Evolutionary conservation across 2,888 invertebrate genomes (phyloP), one percentile per base, ranked within the genome.

Genomic region (Xylota sylvarum): DNA sequence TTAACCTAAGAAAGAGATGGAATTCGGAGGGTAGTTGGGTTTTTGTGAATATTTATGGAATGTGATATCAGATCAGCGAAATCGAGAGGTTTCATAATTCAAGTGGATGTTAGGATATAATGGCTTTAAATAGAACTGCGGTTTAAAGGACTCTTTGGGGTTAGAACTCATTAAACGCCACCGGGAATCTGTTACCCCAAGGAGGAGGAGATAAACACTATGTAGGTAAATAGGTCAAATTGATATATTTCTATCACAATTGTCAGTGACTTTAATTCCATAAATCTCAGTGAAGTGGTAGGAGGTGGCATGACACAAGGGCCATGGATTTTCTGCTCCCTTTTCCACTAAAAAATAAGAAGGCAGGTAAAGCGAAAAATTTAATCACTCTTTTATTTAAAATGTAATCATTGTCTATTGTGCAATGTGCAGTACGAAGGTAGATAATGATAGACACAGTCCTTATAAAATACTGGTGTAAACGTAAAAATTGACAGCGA

Each of bases 1-100:
- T 60, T 62, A 60, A 73, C 64, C 55, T 9, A 76, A 19, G 27
- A 14, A 56, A 37, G 19, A 10, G 3, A 27, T 35, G 50, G 40
- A 4, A 35, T 40, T 40, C 5, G 4, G 14, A 9, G 10, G 35
- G 17, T 12, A 23, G 40, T 30, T 60, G 1, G 40, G 46, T 17
- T 69, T 23, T 12, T 67, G 35, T 23, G 23, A 67, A 37, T 37
- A 37, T 37, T 52, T 37, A 52, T 50, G 55, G 30, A 55, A 30
- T 32, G 30, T 14, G 55, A 55, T 30, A 55, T n/a, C 14, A 30
- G 14, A 43, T 43, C 14, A 43, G 19, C 10, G 48, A 10, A 48
- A 19, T 48, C 48, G 48, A 48, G 48, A 19, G 19, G 48, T 48
- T 48, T 48, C 48, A 9, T 17, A 48, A 3, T 19, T 19, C 19